Percentiles rank a stretch among this genome's conserved stretches.
Evolutionary conservation across 2,888 invertebrate genomes (phyloP).

Genomic region (Galerucella calmariensis): DNA sequence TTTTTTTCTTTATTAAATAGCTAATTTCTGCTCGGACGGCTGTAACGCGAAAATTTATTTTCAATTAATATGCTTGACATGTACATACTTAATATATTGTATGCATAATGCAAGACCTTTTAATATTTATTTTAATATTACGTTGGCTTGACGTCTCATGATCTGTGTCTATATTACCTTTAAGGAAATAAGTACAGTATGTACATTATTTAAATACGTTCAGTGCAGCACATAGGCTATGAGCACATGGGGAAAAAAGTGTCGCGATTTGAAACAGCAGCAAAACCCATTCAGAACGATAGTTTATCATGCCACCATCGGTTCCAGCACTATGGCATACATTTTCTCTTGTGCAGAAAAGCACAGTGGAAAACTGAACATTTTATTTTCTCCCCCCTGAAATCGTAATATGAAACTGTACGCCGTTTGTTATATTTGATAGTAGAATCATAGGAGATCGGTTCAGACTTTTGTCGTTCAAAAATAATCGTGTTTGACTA

Average conservation of each 20-base stretch:
- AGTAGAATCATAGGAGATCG: not conserved
- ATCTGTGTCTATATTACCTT: conserved; percentile 4
- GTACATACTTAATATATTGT: conserved; percentile 17
- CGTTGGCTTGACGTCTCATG: conserved; percentile 9
- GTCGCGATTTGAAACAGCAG: too few species aligned
- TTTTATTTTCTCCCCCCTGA: too few species aligned
- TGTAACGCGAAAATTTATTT: conserved; percentile 18
- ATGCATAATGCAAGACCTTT: conserved; percentile 4
- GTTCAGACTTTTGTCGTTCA: too few species aligned
- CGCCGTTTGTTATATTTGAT: too few species aligned
- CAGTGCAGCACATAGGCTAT: not conserved
- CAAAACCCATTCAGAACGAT: too few species aligned
- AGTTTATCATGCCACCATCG: too few species aligned
- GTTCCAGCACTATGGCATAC: too few species aligned
- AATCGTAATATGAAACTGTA: too few species aligned
- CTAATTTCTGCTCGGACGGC: conserved; percentile 31
- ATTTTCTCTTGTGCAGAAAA: too few species aligned
- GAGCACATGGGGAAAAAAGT: too few species aligned
- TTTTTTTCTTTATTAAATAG: conserved; percentile 16
- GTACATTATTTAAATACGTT: not conserved
- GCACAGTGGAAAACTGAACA: too few species aligned
- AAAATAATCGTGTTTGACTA: too few species aligned
- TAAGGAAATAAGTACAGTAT: not conserved
- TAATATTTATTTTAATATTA: conserved; percentile 23
- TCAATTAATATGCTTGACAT: conserved; percentile 19